phyloP scores from a whole-genome alignment of 2,113 vertebrate genomes.

The Climacteris rufus region DNA sequence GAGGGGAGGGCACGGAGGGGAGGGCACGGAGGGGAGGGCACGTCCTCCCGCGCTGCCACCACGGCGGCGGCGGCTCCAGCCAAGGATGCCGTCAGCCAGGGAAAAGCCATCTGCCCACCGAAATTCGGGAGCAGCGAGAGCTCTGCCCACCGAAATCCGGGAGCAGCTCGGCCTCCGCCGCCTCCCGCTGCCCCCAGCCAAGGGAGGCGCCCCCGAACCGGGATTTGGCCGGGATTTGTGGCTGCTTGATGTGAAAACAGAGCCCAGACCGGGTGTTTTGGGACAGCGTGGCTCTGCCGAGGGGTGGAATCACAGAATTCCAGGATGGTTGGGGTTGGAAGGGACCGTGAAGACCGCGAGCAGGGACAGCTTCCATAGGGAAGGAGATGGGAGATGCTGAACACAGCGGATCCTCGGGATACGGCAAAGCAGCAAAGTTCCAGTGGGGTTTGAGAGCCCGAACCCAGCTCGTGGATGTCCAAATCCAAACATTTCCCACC shows the following conservation, averaged over 20 bases:
- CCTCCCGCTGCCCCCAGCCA: not conserved
- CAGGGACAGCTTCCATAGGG: not conserved
- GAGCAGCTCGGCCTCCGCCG: fast-evolving
- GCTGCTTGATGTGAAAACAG: not conserved
- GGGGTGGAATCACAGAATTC: not conserved
- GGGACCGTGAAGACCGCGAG: not conserved
- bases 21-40: too few species aligned
- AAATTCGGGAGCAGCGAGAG: not conserved
- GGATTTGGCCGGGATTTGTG: not conserved
- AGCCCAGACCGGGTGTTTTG: not conserved
- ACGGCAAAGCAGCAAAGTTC: not conserved
- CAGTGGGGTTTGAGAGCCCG: not conserved
- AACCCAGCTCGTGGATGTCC: not conserved
- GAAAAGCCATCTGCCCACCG: constrained; percentile 14
- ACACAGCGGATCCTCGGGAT: not conserved
- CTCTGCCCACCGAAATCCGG: not conserved
- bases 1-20: not conserved
- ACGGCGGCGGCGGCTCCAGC: not conserved
- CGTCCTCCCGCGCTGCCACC: not conserved
- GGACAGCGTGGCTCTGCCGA: not conserved
- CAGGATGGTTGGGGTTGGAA: not conserved
- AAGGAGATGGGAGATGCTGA: too few species aligned
- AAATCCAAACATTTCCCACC: not conserved
- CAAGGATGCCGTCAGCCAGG: not conserved
- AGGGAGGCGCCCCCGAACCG: not conserved